phyloP scores from a whole-genome alignment of 2,113 vertebrate species.

The Tetrax tetrax region DNA sequence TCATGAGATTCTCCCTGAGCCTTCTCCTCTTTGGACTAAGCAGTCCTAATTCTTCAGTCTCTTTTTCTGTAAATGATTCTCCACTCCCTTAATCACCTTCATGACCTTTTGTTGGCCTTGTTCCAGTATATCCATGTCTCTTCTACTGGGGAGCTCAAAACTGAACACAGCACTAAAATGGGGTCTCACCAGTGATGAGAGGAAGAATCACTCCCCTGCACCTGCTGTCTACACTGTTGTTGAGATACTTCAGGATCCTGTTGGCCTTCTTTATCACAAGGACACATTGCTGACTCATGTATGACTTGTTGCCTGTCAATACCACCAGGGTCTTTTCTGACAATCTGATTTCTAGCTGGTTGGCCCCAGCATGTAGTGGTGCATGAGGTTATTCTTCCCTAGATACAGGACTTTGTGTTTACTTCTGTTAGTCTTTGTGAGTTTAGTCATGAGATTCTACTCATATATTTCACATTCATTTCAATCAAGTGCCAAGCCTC shows the following conservation, averaged over 20 bases:
- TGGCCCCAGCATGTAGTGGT: not conserved
- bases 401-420: not conserved
- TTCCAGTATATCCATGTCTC: not conserved
- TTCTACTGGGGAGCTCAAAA: not conserved
- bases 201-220: not conserved
- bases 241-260: not conserved
- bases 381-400: not conserved
- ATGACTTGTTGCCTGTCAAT: not conserved
- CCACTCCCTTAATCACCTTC: not conserved
- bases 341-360: not conserved
- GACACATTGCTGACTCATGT: fast-evolving
- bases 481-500: not conserved
- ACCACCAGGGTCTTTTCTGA: not conserved
- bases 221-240: fast-evolving
- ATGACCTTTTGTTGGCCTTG: not conserved
- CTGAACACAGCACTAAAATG: not conserved
- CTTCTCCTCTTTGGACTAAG: not conserved
- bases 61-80: not conserved
- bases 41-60: not conserved
- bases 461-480: not conserved
- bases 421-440: not conserved
- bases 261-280: not conserved
- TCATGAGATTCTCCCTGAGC: not conserved
- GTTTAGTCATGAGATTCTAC: not conserved
- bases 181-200: not conserved